Evolutionary conservation across 1,140 invertebrate species (phyloP), one percentile per base, ranked within the genome.

Genomic region (Wiebesia pumilae): DNA sequence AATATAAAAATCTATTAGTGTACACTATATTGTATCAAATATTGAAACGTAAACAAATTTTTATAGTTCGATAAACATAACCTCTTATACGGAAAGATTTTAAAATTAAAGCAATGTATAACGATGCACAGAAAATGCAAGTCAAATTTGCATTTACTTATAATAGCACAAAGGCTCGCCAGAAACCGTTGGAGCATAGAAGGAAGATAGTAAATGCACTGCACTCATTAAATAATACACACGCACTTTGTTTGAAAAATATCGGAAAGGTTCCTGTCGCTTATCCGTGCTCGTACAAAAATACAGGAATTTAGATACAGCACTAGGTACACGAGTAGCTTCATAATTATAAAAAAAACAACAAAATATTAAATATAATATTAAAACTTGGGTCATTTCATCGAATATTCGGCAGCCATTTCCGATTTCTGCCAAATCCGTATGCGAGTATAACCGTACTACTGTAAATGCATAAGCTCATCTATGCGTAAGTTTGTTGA

Each of bases 311-410:
- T 90, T 69, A 87, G 88, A 87, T 91, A 89, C 83, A 92, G 89
- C 87, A 89, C 88, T 90, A 92, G 89, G 89, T 92, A 91, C 90
- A 89, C 88, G 86, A 90, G 90, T 90, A 91, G 89, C 90, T 90
- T 91, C 92, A 92, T 92, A 89, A 90, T 91, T 75, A 54, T 30
- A 84, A 83, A 33, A 81, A 65, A 87, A 83, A 27, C 33, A 83
- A 87, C 58, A 92, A 89, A 92, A 90, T 86, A 90, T 90, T 88
- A 88, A 89, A 87, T 84, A 88, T 62, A 86, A 87, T 67, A 85
- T 85, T 84, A 65, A 79, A 89, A 47, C 79, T 67, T 75, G 86
- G 85, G 87, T 90, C 89, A 89, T 90, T 88, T 90, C 79, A 90
- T 88, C 89, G 84, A 88, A 88, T 87, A 87, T 81, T 88, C 87